A percentile compares a stretch with the other conserved stretches of the same genome.
Evolutionary conservation across 2,888 invertebrate species (phyloP).

Genomic region (Euzophera pinguis): DNA sequence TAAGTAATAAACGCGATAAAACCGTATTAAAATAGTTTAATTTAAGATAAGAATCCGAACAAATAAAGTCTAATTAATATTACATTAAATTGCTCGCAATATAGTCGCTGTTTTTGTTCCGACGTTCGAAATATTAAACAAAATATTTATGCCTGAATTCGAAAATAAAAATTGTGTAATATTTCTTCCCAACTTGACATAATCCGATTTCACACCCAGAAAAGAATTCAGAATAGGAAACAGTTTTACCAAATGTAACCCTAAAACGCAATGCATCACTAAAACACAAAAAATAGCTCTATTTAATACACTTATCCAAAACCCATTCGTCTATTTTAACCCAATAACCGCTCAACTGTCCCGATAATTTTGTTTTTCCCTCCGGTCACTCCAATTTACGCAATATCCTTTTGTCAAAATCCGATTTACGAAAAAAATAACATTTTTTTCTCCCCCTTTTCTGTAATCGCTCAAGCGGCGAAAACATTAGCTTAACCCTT

Average conservation of each 20-base stretch:
- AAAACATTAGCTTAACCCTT: conserved; percentile 47
- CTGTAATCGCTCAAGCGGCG: conserved; percentile 49
- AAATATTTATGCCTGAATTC: no score
- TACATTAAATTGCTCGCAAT: no score
- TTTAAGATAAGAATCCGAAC: no score
- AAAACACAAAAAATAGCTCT: conserved; percentile 13
- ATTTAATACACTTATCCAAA: conserved; percentile 36
- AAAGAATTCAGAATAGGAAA: neutral
- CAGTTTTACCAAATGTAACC: neutral
- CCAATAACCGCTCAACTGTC: conserved; percentile 58
- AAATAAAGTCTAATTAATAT: no score
- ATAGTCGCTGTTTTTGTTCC: no score
- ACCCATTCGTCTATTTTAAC: conserved; percentile 52
- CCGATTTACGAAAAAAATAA: conserved; percentile 65
- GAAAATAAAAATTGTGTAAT: no score
- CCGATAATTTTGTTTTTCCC: conserved; percentile 65
- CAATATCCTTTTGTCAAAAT: conserved; percentile 64
- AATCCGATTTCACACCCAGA: neutral
- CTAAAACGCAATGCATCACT: conserved; percentile 3
- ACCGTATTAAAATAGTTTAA: no score
- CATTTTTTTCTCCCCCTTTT: conserved; percentile 45
- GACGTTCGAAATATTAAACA: no score
- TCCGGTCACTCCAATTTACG: conserved; percentile 65
- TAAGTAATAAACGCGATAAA: no score
- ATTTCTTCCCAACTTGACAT: no score